Conservation (phyloP, 2,888 invertebrate species). For the Lutraria lutraria region DNA sequence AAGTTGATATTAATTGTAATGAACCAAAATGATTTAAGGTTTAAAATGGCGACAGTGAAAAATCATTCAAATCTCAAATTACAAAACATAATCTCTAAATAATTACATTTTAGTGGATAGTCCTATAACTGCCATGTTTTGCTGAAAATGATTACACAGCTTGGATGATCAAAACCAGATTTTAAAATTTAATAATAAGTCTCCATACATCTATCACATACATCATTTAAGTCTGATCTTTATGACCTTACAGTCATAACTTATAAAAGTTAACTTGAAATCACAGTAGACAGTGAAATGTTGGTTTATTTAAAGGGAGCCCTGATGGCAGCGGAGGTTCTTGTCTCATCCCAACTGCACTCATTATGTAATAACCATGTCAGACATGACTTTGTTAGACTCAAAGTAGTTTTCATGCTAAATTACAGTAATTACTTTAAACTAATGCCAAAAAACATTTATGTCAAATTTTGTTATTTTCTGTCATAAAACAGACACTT, state of each 20-base stretch:
- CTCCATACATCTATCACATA: slow-evolving; percentile 31
- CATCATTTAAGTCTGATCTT: slow-evolving; percentile 14
- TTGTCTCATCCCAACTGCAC: neutral
- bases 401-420: neutral
- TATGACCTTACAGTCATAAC: slow-evolving; percentile 10
- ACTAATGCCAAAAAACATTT: slow-evolving; percentile 5
- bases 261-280: slow-evolving; percentile 4
- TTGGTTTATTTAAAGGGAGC: neutral
- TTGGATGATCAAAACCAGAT: neutral
- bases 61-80: neutral
- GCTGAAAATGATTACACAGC: neutral
- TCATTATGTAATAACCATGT: neutral
- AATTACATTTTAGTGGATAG: slow-evolving; percentile 2
- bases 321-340: neutral
- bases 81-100: neutral
- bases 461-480: slow-evolving; percentile 19
- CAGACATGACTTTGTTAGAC: neutral
- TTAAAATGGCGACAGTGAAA: slow-evolving; percentile 11
- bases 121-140: neutral
- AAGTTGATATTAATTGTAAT: neutral
- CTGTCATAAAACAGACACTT: slow-evolving; percentile 12
- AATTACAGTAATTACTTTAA: slow-evolving; percentile 6
- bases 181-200: slow-evolving; percentile 23
- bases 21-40: neutral
- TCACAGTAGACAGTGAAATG: neutral